A percentile compares a stretch with the other conserved stretches of the same genome.
phyloP scores from a whole-genome alignment of 2,113 vertebrate species.

The Epinephelus lanceolatus region DNA sequence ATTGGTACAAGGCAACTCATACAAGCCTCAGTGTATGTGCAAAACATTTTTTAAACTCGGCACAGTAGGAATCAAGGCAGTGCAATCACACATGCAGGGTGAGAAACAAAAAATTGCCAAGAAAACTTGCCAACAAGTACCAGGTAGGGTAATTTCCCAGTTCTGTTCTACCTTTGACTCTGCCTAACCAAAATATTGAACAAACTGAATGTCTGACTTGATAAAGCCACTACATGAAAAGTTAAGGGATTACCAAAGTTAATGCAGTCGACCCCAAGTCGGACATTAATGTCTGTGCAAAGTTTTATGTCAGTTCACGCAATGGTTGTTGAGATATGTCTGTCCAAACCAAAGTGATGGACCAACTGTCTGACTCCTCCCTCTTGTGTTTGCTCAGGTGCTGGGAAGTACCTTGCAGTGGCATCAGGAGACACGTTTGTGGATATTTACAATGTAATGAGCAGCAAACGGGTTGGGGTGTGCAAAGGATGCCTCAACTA shows the following conservation, averaged over 20 bases:
- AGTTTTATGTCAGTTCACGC: not conserved
- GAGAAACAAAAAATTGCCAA: no score
- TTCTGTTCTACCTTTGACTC: no score
- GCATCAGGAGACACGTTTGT: slow-evolving; percentile 96
- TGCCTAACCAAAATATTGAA: not conserved
- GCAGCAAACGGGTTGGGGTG: slow-evolving; percentile 96
- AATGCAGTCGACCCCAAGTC: not conserved
- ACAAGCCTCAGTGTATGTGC: no score
- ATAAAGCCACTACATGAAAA: not conserved
- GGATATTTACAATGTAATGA: slow-evolving; percentile 98
- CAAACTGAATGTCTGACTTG: not conserved
- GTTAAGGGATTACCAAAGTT: not conserved
- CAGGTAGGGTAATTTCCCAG: no score
- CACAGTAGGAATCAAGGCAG: no score
- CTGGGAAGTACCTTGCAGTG: slow-evolving; percentile 96
- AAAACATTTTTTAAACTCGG: no score
- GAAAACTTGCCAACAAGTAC: no score
- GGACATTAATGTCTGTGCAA: not conserved
- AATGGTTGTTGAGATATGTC: not conserved
- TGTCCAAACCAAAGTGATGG: not conserved
- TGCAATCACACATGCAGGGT: no score
- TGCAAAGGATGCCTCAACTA: slow-evolving; percentile 96
- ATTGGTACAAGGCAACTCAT: no score
- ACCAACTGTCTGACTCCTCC: not conserved
- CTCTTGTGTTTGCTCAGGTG: slow-evolving; percentile 82